Evolutionary conservation across 2,888 invertebrate species (phyloP), one percentile per base, ranked within the genome.

Genomic region (Endotricha flammealis): DNA sequence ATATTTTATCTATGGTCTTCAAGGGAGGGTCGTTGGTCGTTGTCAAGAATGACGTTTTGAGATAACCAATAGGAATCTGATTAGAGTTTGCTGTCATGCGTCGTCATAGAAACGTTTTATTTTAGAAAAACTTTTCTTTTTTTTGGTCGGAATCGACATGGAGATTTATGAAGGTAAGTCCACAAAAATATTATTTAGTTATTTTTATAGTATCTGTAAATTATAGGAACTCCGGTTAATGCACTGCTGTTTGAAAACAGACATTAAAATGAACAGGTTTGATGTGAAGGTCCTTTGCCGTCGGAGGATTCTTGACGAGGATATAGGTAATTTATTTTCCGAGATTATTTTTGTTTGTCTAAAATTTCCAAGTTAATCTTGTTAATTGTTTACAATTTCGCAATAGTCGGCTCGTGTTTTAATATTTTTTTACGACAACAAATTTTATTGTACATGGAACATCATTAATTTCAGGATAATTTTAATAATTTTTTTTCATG

Each of bases 91-190:
- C 78, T 79, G 80, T 86, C 86, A 86, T 85, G 85, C 69, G 86
- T 86, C 75, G 86, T 78, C 85, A 86, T 86, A 86, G 86, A 85
- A 86, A 86, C 86, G 79, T 60, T 56, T 62, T 69, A 67, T 63
- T 77, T 79, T 79, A 77, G 59, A 61, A 75, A 76, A 75, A 77
- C 71, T 78, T 81, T 74, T 78, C 53, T 71, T 71, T 75, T 76
- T 16, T 80, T 77, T 72, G 72, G 71, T 68, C 69, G 73, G 76
- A 64, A 66, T 66, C 64, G 85, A 79, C 71, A 86, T 86, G 86
- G 86, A 86, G 61, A 72, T 71, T 64, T 68, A 64, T 55, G 83
- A 78, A 67, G 82, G 86, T 86, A 56, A 80, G 82, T 66, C 51
- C 53, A 49, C 41, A 32, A 32, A 48, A 53, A 38, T 39, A 41